Conservation (phyloP, 2,888 invertebrate genomes). For the Agrypnus murinus region DNA sequence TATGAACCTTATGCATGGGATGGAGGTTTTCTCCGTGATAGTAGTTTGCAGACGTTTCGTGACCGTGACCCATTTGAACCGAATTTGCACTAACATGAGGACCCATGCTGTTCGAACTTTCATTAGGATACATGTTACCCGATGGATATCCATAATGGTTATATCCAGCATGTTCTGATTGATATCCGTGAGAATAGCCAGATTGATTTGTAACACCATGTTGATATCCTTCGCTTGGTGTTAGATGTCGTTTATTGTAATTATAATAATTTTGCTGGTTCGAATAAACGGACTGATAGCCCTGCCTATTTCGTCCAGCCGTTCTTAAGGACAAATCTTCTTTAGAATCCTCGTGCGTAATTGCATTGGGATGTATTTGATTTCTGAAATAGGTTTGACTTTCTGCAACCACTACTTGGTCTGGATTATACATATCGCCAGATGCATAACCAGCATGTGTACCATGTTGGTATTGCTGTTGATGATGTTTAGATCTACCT, state of each 20-base stretch:
- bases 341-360: slow-evolving; percentile 55
- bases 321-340: slow-evolving; percentile 59
- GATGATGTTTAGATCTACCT: slow-evolving; percentile 61
- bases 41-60: slow-evolving; percentile 63
- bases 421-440: slow-evolving; percentile 70
- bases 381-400: slow-evolving; percentile 64
- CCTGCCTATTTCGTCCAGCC: slow-evolving; percentile 64
- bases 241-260: slow-evolving; percentile 74
- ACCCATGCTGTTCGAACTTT: slow-evolving; percentile 63
- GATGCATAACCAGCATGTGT: slow-evolving; percentile 59
- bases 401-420: slow-evolving; percentile 66
- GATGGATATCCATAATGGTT: slow-evolving; percentile 67
- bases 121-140: slow-evolving; percentile 66
- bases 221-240: slow-evolving; percentile 60
- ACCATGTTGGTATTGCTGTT: slow-evolving; percentile 66
- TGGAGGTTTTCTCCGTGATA: slow-evolving; percentile 67
- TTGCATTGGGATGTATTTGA: slow-evolving; percentile 61
- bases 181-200: slow-evolving; percentile 66
- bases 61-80: slow-evolving; percentile 60
- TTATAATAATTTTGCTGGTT: slow-evolving; percentile 73
- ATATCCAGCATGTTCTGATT: slow-evolving; percentile 65
- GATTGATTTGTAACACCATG: slow-evolving; percentile 63
- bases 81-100: slow-evolving; percentile 58
- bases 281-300: slow-evolving; percentile 71
- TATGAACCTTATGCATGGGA: slow-evolving; percentile 64